Base-by-base conservation (phyloP, 2,888 invertebrate species). In the Habrosyne pyritoides region DNA sequence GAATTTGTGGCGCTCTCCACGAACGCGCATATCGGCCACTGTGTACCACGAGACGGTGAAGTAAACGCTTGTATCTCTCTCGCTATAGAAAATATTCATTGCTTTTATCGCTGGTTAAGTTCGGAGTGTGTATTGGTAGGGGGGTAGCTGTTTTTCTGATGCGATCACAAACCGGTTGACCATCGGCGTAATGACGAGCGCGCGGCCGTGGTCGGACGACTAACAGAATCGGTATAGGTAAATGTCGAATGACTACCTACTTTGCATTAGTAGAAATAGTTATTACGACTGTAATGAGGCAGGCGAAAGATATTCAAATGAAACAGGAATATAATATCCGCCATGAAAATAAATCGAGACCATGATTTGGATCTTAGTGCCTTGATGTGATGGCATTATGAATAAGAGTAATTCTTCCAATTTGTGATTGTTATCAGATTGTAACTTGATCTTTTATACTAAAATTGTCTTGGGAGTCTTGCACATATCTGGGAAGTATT, bases 91-190 rank as follows among this genome's bases (percentile, higher is more conserved):
- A 56, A 59, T 64, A 54, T 30, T 33, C 33, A 33, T 33, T 5
- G n/a, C 5, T n/a, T 33, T n/a, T 53, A 61, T 56, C 57, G 48
- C 12, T 53, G 26, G 14, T 47, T 33, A 53, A 56, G 42, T 52
- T 47, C 18, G 33, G 8, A 18, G 55, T 47, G 64, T 75, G 14
- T 71, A 83, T 64, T 86, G 84, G 89, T 89, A 84, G 66, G 52
- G 76, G 69, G 83, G 84, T 81, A 85, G 89, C 83, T 87, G 89
- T 91, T 90, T 90, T 90, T 91, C 87, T 91, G 91, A 86, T 89
- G 88, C 77, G 85, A 89, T 90, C 91, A 84, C 78, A 88, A 90
- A 91, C 91, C 91, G 91, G 91, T 91, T 86, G 89, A 80, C 89
- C 89, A 81, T 86, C 88, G 81, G 75, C 75, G 84, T 86, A 86